phyloP scores from a whole-genome alignment of 2,888 invertebrate species.

The Drosophila neoperkinsi region DNA sequence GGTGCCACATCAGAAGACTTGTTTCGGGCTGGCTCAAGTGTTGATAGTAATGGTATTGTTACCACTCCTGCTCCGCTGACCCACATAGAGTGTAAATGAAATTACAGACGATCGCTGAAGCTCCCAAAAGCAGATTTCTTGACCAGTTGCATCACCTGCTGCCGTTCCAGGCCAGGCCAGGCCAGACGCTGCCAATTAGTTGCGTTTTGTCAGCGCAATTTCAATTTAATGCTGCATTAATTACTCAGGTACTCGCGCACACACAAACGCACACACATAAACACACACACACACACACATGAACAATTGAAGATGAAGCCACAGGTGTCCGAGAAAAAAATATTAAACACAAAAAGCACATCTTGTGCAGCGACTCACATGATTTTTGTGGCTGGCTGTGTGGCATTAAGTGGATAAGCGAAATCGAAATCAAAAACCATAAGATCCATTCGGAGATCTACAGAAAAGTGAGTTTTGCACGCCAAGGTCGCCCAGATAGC shows the following conservation, averaged over 20 bases:
- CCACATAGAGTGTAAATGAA: conserved; percentile 73
- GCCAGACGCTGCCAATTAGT: conserved; percentile 52
- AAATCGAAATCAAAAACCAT: conserved; percentile 32
- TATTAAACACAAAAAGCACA: conserved; percentile 1
- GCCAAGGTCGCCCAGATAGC: conserved; percentile 58
- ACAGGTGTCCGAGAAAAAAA: conserved; percentile 40
- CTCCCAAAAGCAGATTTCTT: conserved; percentile 57
- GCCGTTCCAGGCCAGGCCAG: conserved; percentile 22
- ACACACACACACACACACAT: conserved; percentile 7
- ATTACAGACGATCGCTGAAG: conserved; percentile 66
- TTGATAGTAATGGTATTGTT: conserved; percentile 72
- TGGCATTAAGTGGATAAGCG: conserved; percentile 24
- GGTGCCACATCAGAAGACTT: conserved; percentile 22
- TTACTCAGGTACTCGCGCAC: conserved; percentile 43
- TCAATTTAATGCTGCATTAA: conserved; percentile 66
- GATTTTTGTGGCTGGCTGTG: conserved; percentile 15
- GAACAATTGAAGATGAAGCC: conserved; percentile 40
- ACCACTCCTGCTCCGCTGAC: conserved; percentile 66
- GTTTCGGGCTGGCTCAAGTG: conserved; percentile 44
- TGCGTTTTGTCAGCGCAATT: conserved; percentile 62
- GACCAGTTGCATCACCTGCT: conserved; percentile 60
- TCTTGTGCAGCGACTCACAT: conserved; percentile 16
- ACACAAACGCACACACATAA: background rate
- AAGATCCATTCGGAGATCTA: conserved; percentile 22
- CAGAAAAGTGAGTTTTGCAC: conserved; percentile 29